Conservation (phyloP, 2,888 invertebrate species). For the Sepiola atlantica region DNA sequence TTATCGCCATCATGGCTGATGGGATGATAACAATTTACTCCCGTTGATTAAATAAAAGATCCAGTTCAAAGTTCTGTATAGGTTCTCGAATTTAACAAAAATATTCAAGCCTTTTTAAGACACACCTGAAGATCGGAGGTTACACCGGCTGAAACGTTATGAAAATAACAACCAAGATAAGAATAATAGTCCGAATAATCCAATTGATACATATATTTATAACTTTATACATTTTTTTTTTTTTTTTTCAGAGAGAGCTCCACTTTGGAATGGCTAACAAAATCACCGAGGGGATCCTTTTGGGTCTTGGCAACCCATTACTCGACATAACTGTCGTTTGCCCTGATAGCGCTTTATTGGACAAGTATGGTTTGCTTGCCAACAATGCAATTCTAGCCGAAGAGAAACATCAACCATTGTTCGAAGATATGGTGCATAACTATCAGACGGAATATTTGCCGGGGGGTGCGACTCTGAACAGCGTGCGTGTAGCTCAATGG, state of each 20-base stretch:
- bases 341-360: conserved; percentile 84
- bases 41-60: no score
- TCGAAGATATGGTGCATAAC: conserved; percentile 78
- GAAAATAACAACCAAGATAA: no score
- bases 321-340: conserved; percentile 89
- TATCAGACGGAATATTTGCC: conserved; percentile 84
- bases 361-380: conserved; percentile 88
- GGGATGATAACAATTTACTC: no score
- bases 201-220: neutral
- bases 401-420: conserved; percentile 87
- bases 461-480: conserved; percentile 97
- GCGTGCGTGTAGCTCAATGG: conserved; percentile 94
- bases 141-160: no score
- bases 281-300: conserved; percentile 80
- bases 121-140: no score
- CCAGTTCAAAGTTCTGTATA: no score
- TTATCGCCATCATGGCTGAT: no score
- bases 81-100: no score
- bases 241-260: conserved; percentile 42
- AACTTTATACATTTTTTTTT: neutral
- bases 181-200: no score
- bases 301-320: conserved; percentile 96
- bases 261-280: conserved; percentile 23
- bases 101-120: no score
- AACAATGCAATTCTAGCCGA: conserved; percentile 96